A percentile compares a stretch with the other conserved stretches of the same genome.
These are phyloP conservation scores for Crotalus viridis DNA, from an alignment of 2,113 vertebrate species.

Conservation along the genomic window DNA sequence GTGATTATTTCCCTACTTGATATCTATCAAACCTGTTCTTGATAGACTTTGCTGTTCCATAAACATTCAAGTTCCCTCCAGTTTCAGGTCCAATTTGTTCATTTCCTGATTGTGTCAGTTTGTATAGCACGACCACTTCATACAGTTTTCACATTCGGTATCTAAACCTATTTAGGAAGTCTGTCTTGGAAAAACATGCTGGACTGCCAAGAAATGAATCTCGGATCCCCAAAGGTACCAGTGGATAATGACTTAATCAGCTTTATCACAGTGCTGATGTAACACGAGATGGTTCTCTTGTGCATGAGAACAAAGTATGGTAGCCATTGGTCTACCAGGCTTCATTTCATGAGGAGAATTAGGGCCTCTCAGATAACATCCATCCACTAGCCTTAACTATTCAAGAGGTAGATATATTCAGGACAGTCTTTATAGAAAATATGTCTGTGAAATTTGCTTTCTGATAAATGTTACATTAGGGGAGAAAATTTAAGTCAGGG, in stretches of 20 bases:
- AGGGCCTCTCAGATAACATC: background rate
- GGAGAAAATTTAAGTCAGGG: background rate
- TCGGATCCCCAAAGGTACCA: conserved; percentile 52
- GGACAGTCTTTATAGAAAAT: background rate
- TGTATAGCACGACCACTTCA: background rate
- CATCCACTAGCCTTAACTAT: background rate
- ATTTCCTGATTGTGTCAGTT: conserved; percentile 39
- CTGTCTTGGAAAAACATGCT: conserved; percentile 38
- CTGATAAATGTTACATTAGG: background rate
- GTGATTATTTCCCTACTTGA: background rate
- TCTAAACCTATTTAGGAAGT: conserved; percentile 56
- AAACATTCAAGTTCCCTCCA: background rate
- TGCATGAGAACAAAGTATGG: background rate
- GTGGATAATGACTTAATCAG: conserved; percentile 35
- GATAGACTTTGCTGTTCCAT: background rate
- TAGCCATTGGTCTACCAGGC: background rate
- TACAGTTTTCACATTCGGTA: conserved; percentile 25
- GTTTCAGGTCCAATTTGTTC: background rate
- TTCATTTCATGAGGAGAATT: background rate
- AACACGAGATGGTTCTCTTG: conserved; percentile 5
- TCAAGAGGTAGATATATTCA: background rate
- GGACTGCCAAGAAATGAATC: conserved; percentile 48
- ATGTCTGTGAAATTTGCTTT: background rate
- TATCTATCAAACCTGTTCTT: background rate
- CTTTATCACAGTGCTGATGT: conserved; percentile 18